A percentile compares a stretch with the other conserved stretches of the same genome.
Evolutionary conservation across 2,888 invertebrate species (phyloP).

Genomic region (Blastobasis adustella): DNA sequence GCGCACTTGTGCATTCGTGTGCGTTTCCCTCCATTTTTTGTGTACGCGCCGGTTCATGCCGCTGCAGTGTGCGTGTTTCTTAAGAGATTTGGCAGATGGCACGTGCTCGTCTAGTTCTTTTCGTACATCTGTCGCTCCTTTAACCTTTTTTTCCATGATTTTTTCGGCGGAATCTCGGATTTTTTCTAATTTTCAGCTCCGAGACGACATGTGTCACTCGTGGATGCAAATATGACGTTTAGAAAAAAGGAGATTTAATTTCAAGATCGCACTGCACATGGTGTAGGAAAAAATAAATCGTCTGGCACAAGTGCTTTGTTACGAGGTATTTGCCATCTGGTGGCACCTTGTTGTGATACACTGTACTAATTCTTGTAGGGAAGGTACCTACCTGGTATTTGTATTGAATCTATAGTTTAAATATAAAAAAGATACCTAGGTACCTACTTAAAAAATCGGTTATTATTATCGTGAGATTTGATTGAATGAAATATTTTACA

Average conservation of each 20-base stretch:
- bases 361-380: too few relatives aligned
- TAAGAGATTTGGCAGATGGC: constrained; percentile 72
- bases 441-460: too few relatives aligned
- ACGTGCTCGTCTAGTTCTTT: constrained; percentile 62
- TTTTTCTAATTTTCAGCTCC: constrained; percentile 35
- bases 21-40: constrained; percentile 46
- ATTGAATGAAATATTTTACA: too few relatives aligned
- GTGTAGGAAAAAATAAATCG: constrained; percentile 60
- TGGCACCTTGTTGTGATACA: constrained; percentile 13
- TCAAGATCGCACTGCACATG: constrained; percentile 52
- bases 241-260: constrained; percentile 52
- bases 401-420: too few relatives aligned
- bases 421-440: too few relatives aligned
- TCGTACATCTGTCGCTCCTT: constrained; percentile 66
- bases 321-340: constrained; percentile 48
- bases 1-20: constrained; percentile 33
- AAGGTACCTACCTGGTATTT: too few relatives aligned
- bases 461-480: too few relatives aligned
- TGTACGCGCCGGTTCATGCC: constrained; percentile 33
- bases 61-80: constrained; percentile 47
- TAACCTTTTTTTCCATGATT: constrained; percentile 41
- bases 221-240: constrained; percentile 65
- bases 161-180: constrained; percentile 39
- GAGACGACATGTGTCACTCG: constrained; percentile 57
- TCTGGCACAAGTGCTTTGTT: constrained; percentile 60